Conservation (phyloP, 2,888 invertebrate species). For the Microplitis deprimator region DNA sequence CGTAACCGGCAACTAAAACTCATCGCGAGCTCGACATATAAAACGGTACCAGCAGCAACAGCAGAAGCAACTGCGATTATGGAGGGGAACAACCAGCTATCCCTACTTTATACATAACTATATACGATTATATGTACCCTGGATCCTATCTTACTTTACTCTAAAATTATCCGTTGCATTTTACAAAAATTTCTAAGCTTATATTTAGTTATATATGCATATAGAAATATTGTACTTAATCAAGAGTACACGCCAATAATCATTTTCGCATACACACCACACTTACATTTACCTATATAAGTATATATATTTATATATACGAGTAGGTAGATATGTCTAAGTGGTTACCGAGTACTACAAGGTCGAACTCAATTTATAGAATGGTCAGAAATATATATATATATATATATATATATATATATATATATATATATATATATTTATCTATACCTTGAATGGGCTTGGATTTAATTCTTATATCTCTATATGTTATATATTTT, state of each 20-base stretch:
- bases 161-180: neutral
- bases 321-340: constrained; percentile 7
- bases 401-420: no score
- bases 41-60: constrained; percentile 16
- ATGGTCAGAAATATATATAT: constrained; percentile 9
- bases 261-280: neutral
- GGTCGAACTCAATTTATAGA: constrained; percentile 20
- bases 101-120: constrained; percentile 2
- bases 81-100: constrained; percentile 2
- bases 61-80: neutral
- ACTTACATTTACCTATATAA: neutral
- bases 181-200: neutral
- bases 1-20: neutral
- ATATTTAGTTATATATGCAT: neutral
- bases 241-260: neutral
- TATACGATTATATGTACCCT: neutral
- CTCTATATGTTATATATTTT: neutral
- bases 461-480: neutral
- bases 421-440: neutral
- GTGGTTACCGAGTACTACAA: constrained; percentile 4
- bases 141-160: neutral
- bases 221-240: neutral
- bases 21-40: constrained; percentile 7
- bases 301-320: neutral
- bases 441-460: neutral